These are phyloP conservation scores for Pectinophora gossypiella DNA, from an alignment of 1,140 invertebrate genomes.

Conservation along the genomic window DNA sequence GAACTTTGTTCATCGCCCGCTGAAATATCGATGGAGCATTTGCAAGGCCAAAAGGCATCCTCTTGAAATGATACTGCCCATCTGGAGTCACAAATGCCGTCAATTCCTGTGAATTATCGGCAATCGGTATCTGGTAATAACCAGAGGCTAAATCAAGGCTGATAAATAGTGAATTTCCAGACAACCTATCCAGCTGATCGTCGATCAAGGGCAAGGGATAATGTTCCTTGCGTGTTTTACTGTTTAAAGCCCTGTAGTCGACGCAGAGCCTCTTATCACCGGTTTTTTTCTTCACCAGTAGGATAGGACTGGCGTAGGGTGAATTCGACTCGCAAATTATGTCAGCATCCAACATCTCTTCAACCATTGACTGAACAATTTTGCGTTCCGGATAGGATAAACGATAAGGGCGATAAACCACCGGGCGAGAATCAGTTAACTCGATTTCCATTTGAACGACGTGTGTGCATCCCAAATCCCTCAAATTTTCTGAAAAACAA, in stretches of 20 bases:
- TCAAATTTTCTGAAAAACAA: background rate
- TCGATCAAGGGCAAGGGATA: slow-evolving; percentile 73
- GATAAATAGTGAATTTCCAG: slow-evolving; percentile 46
- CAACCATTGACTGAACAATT: slow-evolving; percentile 8
- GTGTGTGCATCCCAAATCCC: background rate
- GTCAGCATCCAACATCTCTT: slow-evolving; percentile 2
- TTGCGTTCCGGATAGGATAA: background rate
- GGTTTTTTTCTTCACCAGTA: slow-evolving; percentile 7
- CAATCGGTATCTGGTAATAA: too few species aligned
- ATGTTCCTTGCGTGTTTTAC: slow-evolving; percentile 37
- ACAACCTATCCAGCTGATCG: slow-evolving; percentile 51
- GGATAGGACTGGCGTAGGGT: background rate
- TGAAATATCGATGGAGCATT: slow-evolving; percentile 19
- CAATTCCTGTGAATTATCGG: slow-evolving; percentile 44
- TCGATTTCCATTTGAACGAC: background rate
- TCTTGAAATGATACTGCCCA: too few species aligned
- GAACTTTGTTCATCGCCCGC: background rate
- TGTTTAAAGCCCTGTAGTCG: slow-evolving; percentile 62
- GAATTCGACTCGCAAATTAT: too few species aligned
- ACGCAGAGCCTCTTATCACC: too few species aligned
- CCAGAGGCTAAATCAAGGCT: too few species aligned
- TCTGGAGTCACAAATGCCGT: too few species aligned
- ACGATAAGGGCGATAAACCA: background rate
- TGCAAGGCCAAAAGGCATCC: slow-evolving; percentile 27
- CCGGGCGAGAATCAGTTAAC: background rate